phyloP scores from a whole-genome alignment of 2,113 vertebrate genomes.

The Xenopus laevis region DNA sequence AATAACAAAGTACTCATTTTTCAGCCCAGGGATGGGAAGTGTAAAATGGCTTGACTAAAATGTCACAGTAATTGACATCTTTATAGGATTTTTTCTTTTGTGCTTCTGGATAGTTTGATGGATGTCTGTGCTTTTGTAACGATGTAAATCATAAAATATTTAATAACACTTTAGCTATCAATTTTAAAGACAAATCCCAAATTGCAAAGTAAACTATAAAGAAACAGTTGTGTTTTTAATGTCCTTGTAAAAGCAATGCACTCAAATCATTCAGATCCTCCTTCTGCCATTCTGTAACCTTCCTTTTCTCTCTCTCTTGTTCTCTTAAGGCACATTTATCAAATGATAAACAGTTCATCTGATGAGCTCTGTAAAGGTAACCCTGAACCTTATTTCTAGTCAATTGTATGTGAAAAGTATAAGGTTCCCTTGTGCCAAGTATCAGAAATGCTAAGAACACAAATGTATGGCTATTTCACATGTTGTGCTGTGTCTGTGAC shows the following conservation, averaged over 20 bases:
- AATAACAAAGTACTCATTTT: conserved; percentile 24
- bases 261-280: background rate
- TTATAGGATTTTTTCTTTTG: conserved; percentile 21
- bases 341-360: no score
- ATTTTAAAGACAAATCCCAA: conserved; percentile 19
- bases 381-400: no score
- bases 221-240: background rate
- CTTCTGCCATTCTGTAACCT: background rate
- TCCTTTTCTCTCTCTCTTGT: background rate
- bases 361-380: no score
- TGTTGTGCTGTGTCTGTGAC: no score
- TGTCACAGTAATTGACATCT: conserved; percentile 39
- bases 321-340: no score
- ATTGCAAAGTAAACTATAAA: conserved; percentile 20
- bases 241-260: background rate
- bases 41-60: conserved; percentile 26
- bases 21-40: conserved; percentile 19
- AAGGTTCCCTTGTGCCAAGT: background rate
- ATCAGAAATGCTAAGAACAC: no score
- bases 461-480: no score
- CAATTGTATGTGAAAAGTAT: no score
- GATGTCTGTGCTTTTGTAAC: conserved; percentile 30
- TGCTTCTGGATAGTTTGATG: conserved; percentile 15
- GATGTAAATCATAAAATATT: conserved; percentile 35
- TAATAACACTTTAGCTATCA: conserved; percentile 37